Evolutionary conservation across 2,888 invertebrate genomes (phyloP).

Genomic region (Napeogenes inachia): DNA sequence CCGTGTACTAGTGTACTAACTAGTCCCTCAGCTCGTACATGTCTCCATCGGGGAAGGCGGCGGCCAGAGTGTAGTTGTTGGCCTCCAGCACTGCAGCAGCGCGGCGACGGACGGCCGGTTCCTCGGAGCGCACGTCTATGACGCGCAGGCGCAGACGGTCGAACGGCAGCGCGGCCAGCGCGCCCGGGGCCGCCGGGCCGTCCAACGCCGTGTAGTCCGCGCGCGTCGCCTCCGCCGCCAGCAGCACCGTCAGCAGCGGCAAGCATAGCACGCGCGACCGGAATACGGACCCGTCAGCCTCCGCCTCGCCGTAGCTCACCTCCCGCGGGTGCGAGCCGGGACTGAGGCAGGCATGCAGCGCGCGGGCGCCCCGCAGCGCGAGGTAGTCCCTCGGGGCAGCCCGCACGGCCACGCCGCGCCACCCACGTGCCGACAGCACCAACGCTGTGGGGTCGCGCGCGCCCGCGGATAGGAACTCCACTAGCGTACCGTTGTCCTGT

Average conservation of each 20-base stretch:
- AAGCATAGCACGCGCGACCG: constrained; percentile 89
- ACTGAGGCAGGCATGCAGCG: constrained; percentile 87
- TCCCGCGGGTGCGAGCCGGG: constrained; percentile 86
- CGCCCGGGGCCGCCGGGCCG: constrained; percentile 60
- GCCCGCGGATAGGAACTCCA: constrained; percentile 81
- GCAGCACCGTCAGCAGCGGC: constrained; percentile 87
- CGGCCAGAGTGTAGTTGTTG: constrained; percentile 62
- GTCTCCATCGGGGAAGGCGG: constrained; percentile 47
- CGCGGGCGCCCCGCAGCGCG: constrained; percentile 73
- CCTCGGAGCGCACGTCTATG: constrained; percentile 39
- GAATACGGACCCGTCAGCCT: constrained; percentile 60
- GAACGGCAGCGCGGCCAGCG: constrained; percentile 79
- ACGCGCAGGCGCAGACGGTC: constrained; percentile 45
- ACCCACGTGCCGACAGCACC: constrained; percentile 82
- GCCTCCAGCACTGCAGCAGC: constrained; percentile 49
- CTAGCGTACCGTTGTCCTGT: constrained; percentile 83
- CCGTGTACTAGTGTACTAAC: neutral
- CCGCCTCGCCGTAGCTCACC: constrained; percentile 80
- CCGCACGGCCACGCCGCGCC: constrained; percentile 86
- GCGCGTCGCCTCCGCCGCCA: constrained; percentile 84
- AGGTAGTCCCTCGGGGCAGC: constrained; percentile 88
- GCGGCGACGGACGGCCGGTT: constrained; percentile 45
- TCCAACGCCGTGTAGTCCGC: constrained; percentile 85
- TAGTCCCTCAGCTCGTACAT: constrained; percentile 48
- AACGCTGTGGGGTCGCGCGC: constrained; percentile 81